A percentile compares a stretch with the other conserved stretches of the same genome.
These are phyloP conservation scores for Sebastes umbrosus DNA, from an alignment of 2,797 vertebrate genomes.

Conservation along the genomic window DNA sequence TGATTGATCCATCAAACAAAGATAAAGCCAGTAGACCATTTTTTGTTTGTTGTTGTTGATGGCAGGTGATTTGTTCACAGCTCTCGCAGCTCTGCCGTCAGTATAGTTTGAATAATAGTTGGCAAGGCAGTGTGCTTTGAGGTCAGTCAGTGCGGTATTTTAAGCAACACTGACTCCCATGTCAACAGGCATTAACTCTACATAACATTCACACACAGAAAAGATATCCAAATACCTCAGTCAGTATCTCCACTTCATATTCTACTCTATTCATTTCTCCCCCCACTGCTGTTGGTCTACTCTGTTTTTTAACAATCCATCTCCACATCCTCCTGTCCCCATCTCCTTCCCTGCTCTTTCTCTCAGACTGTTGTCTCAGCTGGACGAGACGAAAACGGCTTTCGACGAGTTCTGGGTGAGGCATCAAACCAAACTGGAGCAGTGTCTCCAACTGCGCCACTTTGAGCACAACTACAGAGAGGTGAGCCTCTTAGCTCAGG, in stretches of 20 bases:
- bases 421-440: slow-evolving; percentile 94
- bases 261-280: background rate
- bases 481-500: slow-evolving; percentile 73
- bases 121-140: background rate
- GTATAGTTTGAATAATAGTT: background rate
- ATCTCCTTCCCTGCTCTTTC: background rate
- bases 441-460: slow-evolving; percentile 92
- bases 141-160: slow-evolving; percentile 11
- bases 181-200: slow-evolving; percentile 7
- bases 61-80: background rate
- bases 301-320: background rate
- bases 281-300: background rate
- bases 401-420: slow-evolving; percentile 97
- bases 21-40: background rate
- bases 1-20: background rate
- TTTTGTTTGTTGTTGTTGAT: background rate
- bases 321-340: background rate
- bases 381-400: slow-evolving; percentile 92
- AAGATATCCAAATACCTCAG: background rate
- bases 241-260: background rate
- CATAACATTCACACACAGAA: background rate
- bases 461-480: slow-evolving; percentile 96
- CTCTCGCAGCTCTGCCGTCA: background rate
- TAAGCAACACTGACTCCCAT: slow-evolving; percentile 16
- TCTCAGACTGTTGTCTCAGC: slow-evolving; percentile 89